These are phyloP conservation scores for Erannis defoliaria DNA, from an alignment of 2,888 invertebrate genomes.

Conservation along the genomic window DNA sequence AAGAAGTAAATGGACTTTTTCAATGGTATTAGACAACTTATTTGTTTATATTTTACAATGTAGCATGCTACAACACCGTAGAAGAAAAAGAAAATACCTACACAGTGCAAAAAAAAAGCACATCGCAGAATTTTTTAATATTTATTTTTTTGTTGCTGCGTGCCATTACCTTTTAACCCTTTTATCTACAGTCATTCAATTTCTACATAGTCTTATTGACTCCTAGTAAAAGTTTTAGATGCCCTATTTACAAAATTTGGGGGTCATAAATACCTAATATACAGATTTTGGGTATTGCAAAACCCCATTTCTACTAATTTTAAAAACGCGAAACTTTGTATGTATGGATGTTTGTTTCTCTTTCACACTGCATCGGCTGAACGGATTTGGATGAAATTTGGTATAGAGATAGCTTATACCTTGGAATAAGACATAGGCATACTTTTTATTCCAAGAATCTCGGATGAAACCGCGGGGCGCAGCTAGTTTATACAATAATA, in stretches of 20 bases:
- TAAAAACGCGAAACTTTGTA: too few species aligned
- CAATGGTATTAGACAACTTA: background rate
- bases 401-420: too few species aligned
- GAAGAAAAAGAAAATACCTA: background rate
- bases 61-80: background rate
- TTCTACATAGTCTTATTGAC: constrained; percentile 13
- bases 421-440: too few species aligned
- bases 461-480: too few species aligned
- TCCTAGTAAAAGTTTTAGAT: constrained; percentile 1
- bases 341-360: too few species aligned
- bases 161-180: constrained; percentile 28
- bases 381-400: too few species aligned
- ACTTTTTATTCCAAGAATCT: too few species aligned
- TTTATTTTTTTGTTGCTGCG: constrained; percentile 20
- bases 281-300: background rate
- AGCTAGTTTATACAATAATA: too few species aligned
- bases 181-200: constrained; percentile 22
- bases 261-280: background rate
- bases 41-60: background rate
- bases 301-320: background rate
- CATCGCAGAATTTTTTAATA: background rate
- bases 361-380: too few species aligned
- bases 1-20: background rate
- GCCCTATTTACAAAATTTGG: constrained; percentile 6
- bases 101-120: background rate